Evolutionary conservation across 2,888 invertebrate species (phyloP).

Genomic region (Rapana venosa): DNA sequence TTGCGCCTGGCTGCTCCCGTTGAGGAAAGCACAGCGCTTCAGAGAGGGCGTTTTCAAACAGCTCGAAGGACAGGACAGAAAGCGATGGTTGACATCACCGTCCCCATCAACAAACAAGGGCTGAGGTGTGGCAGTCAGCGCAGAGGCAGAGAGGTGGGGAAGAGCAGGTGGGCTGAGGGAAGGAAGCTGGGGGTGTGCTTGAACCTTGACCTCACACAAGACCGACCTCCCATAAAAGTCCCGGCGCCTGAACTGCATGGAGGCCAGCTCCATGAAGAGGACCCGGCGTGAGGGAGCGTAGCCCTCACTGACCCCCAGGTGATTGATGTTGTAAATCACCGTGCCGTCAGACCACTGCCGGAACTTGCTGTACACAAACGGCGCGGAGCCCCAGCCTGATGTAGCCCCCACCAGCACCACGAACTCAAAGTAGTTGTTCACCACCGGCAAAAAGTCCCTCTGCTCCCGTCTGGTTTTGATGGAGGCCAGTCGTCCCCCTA

Average conservation of each 20-base stretch:
- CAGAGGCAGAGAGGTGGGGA: no score
- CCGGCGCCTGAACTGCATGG: not conserved
- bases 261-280: not conserved
- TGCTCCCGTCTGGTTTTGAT: not conserved
- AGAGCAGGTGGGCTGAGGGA: not conserved
- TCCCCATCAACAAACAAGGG: no score
- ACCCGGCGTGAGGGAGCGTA: not conserved
- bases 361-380: not conserved
- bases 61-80: no score
- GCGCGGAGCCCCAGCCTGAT: not conserved
- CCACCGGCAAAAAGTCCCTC: not conserved
- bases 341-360: not conserved
- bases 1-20: no score
- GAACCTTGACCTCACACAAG: not conserved
- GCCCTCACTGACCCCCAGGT: not conserved
- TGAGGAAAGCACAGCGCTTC: no score
- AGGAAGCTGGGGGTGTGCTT: not conserved
- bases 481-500: not conserved
- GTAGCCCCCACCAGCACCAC: not conserved
- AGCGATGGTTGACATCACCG: no score
- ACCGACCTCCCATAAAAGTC: not conserved
- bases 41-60: no score
- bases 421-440: not conserved
- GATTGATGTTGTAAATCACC: not conserved
- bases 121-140: no score